Conservation (phyloP, 2,797 vertebrate genomes). For the Eleutherodactylus coqui region DNA sequence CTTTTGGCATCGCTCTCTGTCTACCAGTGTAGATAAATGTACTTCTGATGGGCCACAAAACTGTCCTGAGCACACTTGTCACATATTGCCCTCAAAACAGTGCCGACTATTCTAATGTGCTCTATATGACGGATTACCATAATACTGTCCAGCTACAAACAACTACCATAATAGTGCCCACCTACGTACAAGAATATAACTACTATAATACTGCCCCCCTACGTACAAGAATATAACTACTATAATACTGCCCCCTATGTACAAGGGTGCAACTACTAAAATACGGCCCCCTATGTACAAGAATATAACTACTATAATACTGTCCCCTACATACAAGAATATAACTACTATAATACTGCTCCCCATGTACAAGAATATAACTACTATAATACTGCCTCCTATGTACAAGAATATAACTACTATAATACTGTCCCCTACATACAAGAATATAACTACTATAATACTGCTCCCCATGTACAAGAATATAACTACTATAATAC, state of each 20-base stretch:
- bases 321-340: not conserved
- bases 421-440: not conserved
- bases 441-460: constrained; percentile 4
- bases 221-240: not conserved
- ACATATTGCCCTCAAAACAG: too few relatives aligned
- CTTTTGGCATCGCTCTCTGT: too few relatives aligned
- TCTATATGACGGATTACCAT: not conserved
- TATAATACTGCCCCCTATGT: not conserved
- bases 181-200: constrained; percentile 8
- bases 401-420: constrained; percentile 4
- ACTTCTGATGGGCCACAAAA: too few relatives aligned
- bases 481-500: not conserved
- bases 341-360: not conserved
- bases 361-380: constrained; percentile 10
- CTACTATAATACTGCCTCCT: constrained; percentile 1
- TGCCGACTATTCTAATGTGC: too few relatives aligned
- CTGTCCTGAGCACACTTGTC: too few relatives aligned
- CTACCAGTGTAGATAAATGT: too few relatives aligned
- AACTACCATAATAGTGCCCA: not conserved
- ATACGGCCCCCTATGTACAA: not conserved
- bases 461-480: not conserved
- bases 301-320: constrained; percentile 8
- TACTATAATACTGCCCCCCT: not conserved
- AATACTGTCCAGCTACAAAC: not conserved
- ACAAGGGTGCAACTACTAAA: not conserved